These are phyloP conservation scores for Hypsibius dujardini DNA, from an alignment of 1,140 invertebrate species.

Conservation along the genomic window DNA sequence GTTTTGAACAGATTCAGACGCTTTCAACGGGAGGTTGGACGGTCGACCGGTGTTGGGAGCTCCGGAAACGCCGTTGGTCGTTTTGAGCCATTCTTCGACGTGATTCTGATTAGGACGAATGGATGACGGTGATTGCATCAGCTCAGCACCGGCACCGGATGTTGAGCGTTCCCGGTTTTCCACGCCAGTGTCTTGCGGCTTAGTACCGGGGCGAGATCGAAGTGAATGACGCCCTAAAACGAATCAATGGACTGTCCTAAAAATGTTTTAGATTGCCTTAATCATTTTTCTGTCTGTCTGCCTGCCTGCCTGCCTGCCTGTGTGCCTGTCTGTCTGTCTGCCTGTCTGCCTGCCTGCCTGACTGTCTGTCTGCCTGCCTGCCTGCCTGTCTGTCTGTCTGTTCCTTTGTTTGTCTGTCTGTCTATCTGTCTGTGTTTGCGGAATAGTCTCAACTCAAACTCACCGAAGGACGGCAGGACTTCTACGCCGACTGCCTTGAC, in stretches of 20 bases:
- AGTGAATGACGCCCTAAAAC: slow-evolving; percentile 8
- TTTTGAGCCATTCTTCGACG: background rate
- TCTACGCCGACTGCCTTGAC: background rate
- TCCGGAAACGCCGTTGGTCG: background rate
- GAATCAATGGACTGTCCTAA: background rate
- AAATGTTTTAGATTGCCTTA: background rate
- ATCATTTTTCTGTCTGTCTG: too few species aligned
- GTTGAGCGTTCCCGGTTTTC: background rate
- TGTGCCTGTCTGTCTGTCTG: too few species aligned
- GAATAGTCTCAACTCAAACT: too few species aligned
- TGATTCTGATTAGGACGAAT: background rate
- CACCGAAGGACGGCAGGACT: slow-evolving; percentile 5
- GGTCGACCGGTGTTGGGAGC: background rate
- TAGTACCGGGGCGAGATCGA: background rate
- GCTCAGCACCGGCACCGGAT: background rate
- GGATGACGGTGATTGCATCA: background rate
- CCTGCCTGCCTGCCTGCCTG: too few species aligned
- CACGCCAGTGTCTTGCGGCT: background rate
- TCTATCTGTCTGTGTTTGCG: too few species aligned
- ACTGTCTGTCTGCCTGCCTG: too few species aligned
- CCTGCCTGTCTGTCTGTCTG: too few species aligned
- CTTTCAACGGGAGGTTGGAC: background rate
- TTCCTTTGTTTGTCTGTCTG: too few species aligned
- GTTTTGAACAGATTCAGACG: background rate
- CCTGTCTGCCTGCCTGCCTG: too few species aligned